Percentiles rank a stretch among this genome's conserved stretches.
Evolutionary conservation across 2,888 invertebrate genomes (phyloP).

Genomic region (Leucophenga maculata): DNA sequence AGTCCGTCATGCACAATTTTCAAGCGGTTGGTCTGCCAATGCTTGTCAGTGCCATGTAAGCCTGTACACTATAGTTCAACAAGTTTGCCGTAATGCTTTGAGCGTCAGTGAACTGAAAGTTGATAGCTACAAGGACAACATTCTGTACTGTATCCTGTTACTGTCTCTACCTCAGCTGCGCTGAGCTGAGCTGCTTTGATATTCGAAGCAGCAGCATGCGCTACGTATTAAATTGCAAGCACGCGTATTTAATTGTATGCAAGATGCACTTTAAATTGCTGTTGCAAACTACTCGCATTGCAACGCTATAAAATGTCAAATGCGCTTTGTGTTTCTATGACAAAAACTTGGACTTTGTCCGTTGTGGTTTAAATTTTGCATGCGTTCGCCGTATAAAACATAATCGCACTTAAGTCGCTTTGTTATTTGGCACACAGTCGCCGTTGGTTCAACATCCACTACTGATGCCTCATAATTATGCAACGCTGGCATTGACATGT

Average conservation of each 20-base stretch:
- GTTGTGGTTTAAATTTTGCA: not conserved
- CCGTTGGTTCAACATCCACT: conserved; percentile 33
- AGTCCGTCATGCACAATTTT: no score
- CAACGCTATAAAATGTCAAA: not conserved
- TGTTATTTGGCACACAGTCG: conserved; percentile 54
- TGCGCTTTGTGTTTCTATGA: not conserved
- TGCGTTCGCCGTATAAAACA: conserved; percentile 8
- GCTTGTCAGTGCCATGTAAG: no score
- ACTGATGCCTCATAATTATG: conserved; percentile 49
- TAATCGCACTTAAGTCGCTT: conserved; percentile 53
- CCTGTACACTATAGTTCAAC: not conserved
- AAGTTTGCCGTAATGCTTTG: not conserved
- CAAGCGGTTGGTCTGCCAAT: no score
- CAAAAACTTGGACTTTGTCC: not conserved
- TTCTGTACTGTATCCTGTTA: no score
- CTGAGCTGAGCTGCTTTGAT: no score
- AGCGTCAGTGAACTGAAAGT: conserved; percentile 1
- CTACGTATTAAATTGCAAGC: no score
- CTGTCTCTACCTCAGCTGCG: no score
- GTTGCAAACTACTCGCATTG: conserved; percentile 28
- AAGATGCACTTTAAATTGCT: not conserved
- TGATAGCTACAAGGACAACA: not conserved
- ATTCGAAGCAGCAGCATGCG: no score
- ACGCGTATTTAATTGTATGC: not conserved
- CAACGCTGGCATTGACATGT: conserved; percentile 57